Evolutionary conservation across 2,797 vertebrate species (phyloP), one percentile per base, ranked within the genome.

Genomic region (Schizopygopsis malacanthus): DNA sequence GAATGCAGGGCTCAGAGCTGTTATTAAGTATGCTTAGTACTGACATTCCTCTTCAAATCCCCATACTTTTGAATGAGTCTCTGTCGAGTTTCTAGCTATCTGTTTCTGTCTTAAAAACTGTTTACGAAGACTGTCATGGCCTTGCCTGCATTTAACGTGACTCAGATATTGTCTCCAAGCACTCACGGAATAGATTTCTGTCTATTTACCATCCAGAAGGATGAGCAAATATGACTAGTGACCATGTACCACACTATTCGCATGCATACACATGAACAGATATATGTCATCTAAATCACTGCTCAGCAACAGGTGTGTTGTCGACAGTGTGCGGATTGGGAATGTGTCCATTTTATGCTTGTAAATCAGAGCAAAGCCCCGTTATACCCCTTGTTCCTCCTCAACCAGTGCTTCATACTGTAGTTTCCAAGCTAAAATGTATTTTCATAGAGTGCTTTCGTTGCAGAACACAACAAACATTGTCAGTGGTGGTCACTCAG

Each of bases 1-100:
- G 82, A 84, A 84, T 37, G 75, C 63, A 37, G 37, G 83, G 47
- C 83, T 84, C 76, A 59, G 75, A 79, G 75, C 65, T 43, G 75
- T 84, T 84, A 84, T 84, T 84, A 84, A 84, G 83, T 84, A 56
- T 79, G 41, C 83, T 84, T 84, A 84, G 11, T 78, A 59, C 75
- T 69, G 39, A 79, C 75, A 84, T 84, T 84, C 83, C 75, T 84
- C 25, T 56, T 41, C 83, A 79, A 84, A 84, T 84, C 83, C 82
- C 75, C 33, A 8, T 77, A 33, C 41, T 84, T 84, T 41, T 52
- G 75, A 76, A 79, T 45, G 75, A 33, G 25, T 43, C 75, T 59
- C 61, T 50, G 59, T 83, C 54, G 6, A 39, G 25, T 75, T 82
- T 63, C 41, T 43, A 75, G 56, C 43, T 33, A 37, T 72, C 39